Evolutionary conservation across 2,888 invertebrate species (phyloP).

Genomic region (Xiphydria camelus): DNA sequence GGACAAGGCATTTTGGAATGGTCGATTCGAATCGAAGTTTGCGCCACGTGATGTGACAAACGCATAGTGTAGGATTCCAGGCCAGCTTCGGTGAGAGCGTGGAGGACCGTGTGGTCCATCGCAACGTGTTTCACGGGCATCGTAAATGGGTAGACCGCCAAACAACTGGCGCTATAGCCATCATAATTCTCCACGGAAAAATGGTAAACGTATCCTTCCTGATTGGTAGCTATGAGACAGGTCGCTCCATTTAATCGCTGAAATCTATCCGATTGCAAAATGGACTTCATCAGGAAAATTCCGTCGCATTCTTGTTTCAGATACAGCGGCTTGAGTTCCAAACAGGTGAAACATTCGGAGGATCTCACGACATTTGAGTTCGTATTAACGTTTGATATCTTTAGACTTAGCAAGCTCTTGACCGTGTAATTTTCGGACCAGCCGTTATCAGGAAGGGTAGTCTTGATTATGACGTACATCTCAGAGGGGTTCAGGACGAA

Average conservation of each 20-base stretch:
- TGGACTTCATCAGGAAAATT: slow-evolving; percentile 45
- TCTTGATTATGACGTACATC: slow-evolving; percentile 57
- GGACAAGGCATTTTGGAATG: slow-evolving; percentile 61
- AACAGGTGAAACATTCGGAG: slow-evolving; percentile 61
- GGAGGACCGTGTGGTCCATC: slow-evolving; percentile 70
- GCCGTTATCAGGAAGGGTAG: slow-evolving; percentile 52
- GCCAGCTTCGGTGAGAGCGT: slow-evolving; percentile 75
- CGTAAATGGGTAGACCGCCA: slow-evolving; percentile 68
- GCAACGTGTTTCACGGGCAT: slow-evolving; percentile 70
- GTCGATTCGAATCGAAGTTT: slow-evolving; percentile 58
- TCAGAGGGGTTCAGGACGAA: slow-evolving; percentile 53
- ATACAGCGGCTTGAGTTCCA: slow-evolving; percentile 59
- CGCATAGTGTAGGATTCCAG: slow-evolving; percentile 76
- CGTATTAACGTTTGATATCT: slow-evolving; percentile 54
- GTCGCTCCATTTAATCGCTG: slow-evolving; percentile 65
- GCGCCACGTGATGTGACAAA: slow-evolving; percentile 64
- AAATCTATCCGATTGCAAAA: slow-evolving; percentile 62
- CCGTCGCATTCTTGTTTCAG: slow-evolving; percentile 42
- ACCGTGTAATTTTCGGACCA: slow-evolving; percentile 58
- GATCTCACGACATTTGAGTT: too few species aligned
- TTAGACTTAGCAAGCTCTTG: slow-evolving; percentile 59
- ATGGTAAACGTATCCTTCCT: slow-evolving; percentile 75
- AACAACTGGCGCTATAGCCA: slow-evolving; percentile 38
- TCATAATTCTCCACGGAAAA: slow-evolving; percentile 60
- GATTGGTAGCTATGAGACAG: slow-evolving; percentile 67